A percentile compares a stretch with the other conserved stretches of the same genome.
Evolutionary conservation across 1,140 invertebrate genomes (phyloP).

Genomic region (Glossosoma conforme): DNA sequence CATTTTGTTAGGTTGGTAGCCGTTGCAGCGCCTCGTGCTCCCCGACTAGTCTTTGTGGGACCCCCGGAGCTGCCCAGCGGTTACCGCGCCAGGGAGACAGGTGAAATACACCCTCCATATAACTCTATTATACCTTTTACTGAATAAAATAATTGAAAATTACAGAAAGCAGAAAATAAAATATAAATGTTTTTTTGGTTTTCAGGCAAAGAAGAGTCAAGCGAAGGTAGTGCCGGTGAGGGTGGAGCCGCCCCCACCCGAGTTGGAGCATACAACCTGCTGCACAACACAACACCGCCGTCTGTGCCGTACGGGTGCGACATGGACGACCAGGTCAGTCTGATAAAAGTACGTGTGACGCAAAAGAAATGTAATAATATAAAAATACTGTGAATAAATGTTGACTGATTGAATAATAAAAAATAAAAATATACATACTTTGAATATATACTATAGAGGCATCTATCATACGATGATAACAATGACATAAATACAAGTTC

Average conservation of each 20-base stretch:
- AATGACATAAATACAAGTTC: too few species aligned
- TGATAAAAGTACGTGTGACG: too few species aligned
- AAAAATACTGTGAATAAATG: background rate
- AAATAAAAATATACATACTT: too few species aligned
- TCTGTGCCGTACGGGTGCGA: slow-evolving; percentile 26
- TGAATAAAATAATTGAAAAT: background rate
- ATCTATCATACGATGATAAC: too few species aligned
- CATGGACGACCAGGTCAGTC: slow-evolving; percentile 28
- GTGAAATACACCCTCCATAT: slow-evolving; percentile 2
- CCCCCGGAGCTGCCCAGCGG: slow-evolving; percentile 50
- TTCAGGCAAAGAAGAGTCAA: slow-evolving; percentile 29
- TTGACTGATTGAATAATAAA: too few species aligned
- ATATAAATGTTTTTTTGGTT: background rate
- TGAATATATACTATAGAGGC: too few species aligned
- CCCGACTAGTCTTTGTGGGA: slow-evolving; percentile 55
- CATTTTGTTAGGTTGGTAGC: slow-evolving; percentile 48
- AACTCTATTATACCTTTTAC: background rate
- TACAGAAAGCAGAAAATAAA: background rate
- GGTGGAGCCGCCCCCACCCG: slow-evolving; percentile 17
- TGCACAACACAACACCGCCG: slow-evolving; percentile 25
- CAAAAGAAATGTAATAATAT: background rate
- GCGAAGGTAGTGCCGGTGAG: slow-evolving; percentile 27
- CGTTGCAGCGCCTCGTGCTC: slow-evolving; percentile 80
- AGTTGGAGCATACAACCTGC: slow-evolving; percentile 27
- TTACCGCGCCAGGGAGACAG: slow-evolving; percentile 38